A percentile compares a stretch with the other conserved stretches of the same genome.
Conservation (phyloP, 2,888 invertebrate species). For the Drosophila anomalata region DNA sequence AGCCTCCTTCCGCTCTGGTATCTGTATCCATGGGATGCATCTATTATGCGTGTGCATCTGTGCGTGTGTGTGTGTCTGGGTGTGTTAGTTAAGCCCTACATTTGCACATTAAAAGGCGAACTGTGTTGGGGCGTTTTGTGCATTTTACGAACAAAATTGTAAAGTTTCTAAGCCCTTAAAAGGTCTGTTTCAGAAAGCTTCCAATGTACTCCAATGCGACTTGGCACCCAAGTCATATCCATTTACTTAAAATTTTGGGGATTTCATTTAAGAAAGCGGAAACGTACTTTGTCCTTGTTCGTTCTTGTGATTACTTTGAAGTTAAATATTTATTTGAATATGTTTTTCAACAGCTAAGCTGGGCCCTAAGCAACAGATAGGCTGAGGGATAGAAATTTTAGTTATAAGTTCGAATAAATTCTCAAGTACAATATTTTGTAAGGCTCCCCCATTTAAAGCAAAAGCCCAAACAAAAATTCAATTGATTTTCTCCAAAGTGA, state of each 20-base stretch:
- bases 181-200: conserved; percentile 50
- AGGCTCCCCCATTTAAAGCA: not conserved
- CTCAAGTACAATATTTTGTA: too few species aligned
- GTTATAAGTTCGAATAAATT: not conserved
- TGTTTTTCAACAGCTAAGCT: not conserved
- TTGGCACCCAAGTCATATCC: conserved; percentile 1
- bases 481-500: conserved; percentile 33
- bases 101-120: conserved; percentile 80
- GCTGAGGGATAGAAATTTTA: not conserved
- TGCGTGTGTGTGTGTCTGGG: conserved; percentile 1
- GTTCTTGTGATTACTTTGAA: not conserved
- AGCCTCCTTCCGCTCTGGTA: not conserved
- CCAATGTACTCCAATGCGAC: conserved; percentile 8
- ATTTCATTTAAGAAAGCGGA: conserved; percentile 11
- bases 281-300: not conserved
- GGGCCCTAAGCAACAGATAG: too few species aligned
- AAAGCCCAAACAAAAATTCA: conserved; percentile 6
- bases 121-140: conserved; percentile 69
- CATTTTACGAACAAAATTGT: conserved; percentile 44
- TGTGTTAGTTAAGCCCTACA: conserved; percentile 74
- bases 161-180: conserved; percentile 66
- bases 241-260: conserved; percentile 7
- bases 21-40: conserved; percentile 68
- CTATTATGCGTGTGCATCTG: conserved; percentile 70
- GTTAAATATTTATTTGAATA: not conserved